phyloP scores from a whole-genome alignment of 2,113 vertebrate species.

The Apeltes quadracus region DNA sequence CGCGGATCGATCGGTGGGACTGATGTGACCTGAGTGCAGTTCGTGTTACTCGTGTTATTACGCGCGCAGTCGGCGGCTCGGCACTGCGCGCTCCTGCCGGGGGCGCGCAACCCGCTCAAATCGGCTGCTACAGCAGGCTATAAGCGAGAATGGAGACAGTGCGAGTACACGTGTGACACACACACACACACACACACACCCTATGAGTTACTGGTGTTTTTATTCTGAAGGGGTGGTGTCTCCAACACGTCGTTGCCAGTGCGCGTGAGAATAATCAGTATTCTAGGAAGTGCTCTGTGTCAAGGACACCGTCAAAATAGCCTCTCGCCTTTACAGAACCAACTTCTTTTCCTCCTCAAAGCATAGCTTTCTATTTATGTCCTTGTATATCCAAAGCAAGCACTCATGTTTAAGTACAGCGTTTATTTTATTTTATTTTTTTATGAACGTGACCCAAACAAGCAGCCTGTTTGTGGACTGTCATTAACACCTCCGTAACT shows the following conservation, averaged over 20 bases:
- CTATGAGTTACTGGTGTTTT: neutral
- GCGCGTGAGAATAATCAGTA: conserved; percentile 32
- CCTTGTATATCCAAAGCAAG: neutral
- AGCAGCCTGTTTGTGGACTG: neutral
- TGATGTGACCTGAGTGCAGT: neutral
- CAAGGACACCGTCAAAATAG: conserved; percentile 42
- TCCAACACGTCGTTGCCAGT: neutral
- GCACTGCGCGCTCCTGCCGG: conserved; percentile 53
- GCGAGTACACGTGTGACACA: conserved; percentile 22
- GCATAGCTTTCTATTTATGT: neutral
- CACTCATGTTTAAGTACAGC: neutral
- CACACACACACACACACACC: neutral
- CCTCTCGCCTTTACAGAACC: conserved; percentile 10
- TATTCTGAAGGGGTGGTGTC: neutral
- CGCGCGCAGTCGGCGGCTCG: conserved; percentile 32
- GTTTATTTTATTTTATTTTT: too few relatives aligned
- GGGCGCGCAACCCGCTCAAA: conserved; percentile 66
- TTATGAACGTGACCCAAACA: conserved; percentile 15
- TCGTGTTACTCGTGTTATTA: conserved; percentile 41
- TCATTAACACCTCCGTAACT: conserved; percentile 55
- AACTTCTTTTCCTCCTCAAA: conserved; percentile 8
- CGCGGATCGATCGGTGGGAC: neutral
- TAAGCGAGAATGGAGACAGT: neutral
- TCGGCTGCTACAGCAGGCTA: conserved; percentile 2
- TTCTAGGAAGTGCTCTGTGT: conserved; percentile 35